Evolutionary conservation across 2,888 invertebrate genomes (phyloP).

Genomic region (Patella pellucida): DNA sequence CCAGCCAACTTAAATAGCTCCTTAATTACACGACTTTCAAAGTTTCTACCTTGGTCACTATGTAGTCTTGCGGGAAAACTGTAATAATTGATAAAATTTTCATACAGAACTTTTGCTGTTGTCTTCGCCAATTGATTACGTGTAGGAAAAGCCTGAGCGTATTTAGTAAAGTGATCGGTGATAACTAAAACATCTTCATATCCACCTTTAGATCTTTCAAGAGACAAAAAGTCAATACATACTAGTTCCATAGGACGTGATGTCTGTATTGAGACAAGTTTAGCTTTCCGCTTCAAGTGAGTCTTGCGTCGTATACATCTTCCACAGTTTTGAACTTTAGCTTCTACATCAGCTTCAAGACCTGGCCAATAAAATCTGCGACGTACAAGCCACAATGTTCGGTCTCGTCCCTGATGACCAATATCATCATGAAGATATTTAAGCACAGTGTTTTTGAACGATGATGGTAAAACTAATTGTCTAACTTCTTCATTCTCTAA

Average conservation of each 20-base stretch:
- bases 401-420: background rate
- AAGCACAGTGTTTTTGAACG: background rate
- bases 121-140: constrained; percentile 33
- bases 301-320: background rate
- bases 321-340: background rate
- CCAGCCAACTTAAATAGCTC: constrained; percentile 27
- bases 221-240: constrained; percentile 36
- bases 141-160: constrained; percentile 27
- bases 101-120: constrained; percentile 28
- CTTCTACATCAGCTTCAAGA: background rate
- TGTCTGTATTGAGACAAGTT: constrained; percentile 27
- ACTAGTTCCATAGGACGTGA: constrained; percentile 38
- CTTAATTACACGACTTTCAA: constrained; percentile 28
- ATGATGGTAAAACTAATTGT: background rate
- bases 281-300: background rate
- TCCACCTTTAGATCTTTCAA: constrained; percentile 26
- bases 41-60: constrained; percentile 34
- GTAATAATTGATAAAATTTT: constrained; percentile 31
- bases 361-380: background rate
- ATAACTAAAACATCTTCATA: constrained; percentile 22
- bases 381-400: background rate
- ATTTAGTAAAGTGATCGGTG: constrained; percentile 30
- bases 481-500: background rate
- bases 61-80: constrained; percentile 33
- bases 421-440: background rate